Evolutionary conservation across 2,888 invertebrate species (phyloP), one percentile per base, ranked within the genome.

Genomic region (Dryomyza anilis): DNA sequence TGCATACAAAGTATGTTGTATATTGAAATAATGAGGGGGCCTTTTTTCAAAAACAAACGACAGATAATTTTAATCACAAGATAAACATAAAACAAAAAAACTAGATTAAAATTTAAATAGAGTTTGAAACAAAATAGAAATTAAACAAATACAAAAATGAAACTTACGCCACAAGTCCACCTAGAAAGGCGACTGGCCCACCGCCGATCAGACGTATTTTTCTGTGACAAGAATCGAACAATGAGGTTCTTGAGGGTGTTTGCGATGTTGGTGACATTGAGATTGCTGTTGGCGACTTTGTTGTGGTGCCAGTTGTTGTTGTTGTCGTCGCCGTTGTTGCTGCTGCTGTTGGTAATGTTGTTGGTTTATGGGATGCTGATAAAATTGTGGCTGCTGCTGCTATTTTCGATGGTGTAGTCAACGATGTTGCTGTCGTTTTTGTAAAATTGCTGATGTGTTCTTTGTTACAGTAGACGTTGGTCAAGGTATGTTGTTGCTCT

Each of bases 141-240:
- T 45, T 16, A 45, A 12, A 12, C 33, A 33, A 33, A 39, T 12
- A 39, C 7, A 6, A 39, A 7, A n/a, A 14, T 39, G 43, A 67
- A 74, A 87, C 90, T 89, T 87, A 90, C 90, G 90, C 88, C 81
- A 90, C 89, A 76, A 90, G 86, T 77, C 89, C 90, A 76, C 88
- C 88, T 71, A 88, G 84, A 81, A 88, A 88, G 72, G 88, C 88
- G 70, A 88, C 88, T 48, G 88, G 88, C 64, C 87, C 88, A 68
- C 88, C 88, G 74, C 89, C 88, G 80, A 89, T 88, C 77, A 89
- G 86, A 72, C 90, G 86, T 78, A 90, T 89, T 85, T 89, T 89
- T 80, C 89, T 86, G 83, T 90, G 90, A 82, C 90, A 90, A 75
- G 89, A 89, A 84, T 89, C 89, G 82, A 90, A 88, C 53, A 90